Base-by-base conservation (phyloP, 2,113 vertebrate genomes). In the Gambusia affinis region DNA sequence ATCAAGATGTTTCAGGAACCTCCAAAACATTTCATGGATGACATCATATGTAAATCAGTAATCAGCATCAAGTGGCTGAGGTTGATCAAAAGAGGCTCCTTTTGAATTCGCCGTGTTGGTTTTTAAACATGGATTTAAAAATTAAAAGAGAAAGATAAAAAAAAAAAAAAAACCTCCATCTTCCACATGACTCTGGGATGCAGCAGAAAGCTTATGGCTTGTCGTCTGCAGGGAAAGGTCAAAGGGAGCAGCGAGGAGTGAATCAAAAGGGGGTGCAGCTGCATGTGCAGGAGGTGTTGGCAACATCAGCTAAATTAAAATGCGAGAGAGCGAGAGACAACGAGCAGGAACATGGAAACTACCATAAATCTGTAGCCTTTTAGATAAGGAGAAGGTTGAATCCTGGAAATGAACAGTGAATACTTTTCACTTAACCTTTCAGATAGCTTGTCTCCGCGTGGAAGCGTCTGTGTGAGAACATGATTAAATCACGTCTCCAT, bases 301-400 rank as follows among this genome's bases (percentile, higher is more conserved):
- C 42, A 73, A 65, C 69, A 81, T 84, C 77, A 70, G 62, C 54
- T 31, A 57, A 81, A 87, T 87, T 73, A 78, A 85, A 85, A 1
- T 37, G 35, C 63, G 22, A 76, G 37, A 60, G 35, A 78, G 17
- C 64, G 12, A 72, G 39, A 57, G 31, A 24, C 24, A 7, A 54
- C 42, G 33, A 66, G 37, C 54, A 44, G 66, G 60, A 61, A 60
- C 42, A 29, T 27, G 30, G 73, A 37, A 27, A 33, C 33, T 74
- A 65, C 60, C 67, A 77, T 85, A 81, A 89, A 89, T 85, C 84
- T 75, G 27, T 42, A 84, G 72, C 17, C 39, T 67, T 84, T 78
- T 62, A 80, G 73, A 75, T 86, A 77, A 77, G 76, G 44, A 67
- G 30, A 81, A 68, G 57, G 84, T 65, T 8, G n/a, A 82, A n/a